Percentiles rank a stretch among this genome's conserved stretches.
These are phyloP conservation scores for Bombus consobrinus DNA, from an alignment of 1,140 invertebrate genomes.

Conservation along the genomic window DNA sequence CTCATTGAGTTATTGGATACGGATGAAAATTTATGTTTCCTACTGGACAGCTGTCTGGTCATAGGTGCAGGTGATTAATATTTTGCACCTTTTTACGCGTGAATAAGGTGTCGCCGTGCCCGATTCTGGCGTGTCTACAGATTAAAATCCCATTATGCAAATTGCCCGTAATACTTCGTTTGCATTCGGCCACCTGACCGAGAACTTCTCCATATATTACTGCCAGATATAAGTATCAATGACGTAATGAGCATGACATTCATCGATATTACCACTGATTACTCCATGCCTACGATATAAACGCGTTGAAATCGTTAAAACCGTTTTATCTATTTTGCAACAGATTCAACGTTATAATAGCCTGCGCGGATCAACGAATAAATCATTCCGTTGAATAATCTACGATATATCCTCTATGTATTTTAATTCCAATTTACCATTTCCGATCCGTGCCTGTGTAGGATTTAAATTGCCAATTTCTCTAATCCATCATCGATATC, in stretches of 20 bases:
- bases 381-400: neutral
- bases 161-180: conserved; percentile 19
- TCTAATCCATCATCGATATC: neutral
- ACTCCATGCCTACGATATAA: neutral
- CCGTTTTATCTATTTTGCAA: neutral
- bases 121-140: neutral
- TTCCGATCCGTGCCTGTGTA: neutral
- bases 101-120: conserved; percentile 10
- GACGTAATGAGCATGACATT: neutral
- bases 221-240: conserved; percentile 2
- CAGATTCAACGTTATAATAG: neutral
- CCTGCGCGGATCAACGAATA: too few species aligned
- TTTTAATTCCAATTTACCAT: neutral
- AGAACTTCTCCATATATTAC: conserved; percentile 14
- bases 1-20: neutral
- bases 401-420: neutral
- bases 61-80: conserved; percentile 1
- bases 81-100: neutral
- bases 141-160: conserved; percentile 42
- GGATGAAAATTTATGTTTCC: conserved; percentile 7
- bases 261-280: conserved; percentile 25
- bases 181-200: neutral
- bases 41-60: neutral
- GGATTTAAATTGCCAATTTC: neutral
- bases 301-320: neutral